A percentile compares a stretch with the other conserved stretches of the same genome.
These are phyloP conservation scores for Scaptodrosophila latifasciaeformis DNA, from an alignment of 2,888 invertebrate species.

Conservation along the genomic window DNA sequence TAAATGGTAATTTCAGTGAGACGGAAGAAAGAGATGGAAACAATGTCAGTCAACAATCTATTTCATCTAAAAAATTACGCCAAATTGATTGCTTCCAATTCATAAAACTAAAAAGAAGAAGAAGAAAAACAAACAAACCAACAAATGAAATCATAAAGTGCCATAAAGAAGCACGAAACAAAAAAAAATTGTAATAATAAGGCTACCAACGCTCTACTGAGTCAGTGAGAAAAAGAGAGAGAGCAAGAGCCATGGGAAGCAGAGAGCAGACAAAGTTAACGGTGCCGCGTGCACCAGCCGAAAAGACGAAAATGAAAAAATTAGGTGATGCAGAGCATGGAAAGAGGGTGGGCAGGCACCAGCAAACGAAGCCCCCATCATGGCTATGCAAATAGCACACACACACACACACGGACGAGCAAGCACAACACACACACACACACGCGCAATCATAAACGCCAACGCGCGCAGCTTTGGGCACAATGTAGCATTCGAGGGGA, in stretches of 20 bases:
- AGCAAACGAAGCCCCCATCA: not conserved
- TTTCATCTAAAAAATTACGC: too few relatives aligned
- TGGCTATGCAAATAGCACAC: conserved; percentile 6
- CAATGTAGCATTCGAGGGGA: not conserved
- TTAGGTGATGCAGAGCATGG: not conserved
- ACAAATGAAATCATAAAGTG: conserved; percentile 10
- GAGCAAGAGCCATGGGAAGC: too few relatives aligned
- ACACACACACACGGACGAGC: not conserved
- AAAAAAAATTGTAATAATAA: too few relatives aligned
- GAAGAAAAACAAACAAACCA: conserved; percentile 1
- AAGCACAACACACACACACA: not conserved
- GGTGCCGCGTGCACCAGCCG: conserved; percentile 1
- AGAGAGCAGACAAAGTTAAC: not conserved
- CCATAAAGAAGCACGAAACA: too few relatives aligned
- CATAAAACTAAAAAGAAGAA: not conserved
- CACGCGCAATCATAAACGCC: not conserved
- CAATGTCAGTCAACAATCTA: too few relatives aligned
- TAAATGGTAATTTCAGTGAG: too few relatives aligned
- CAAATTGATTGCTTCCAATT: not conserved
- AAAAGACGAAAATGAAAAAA: not conserved
- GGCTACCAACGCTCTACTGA: too few relatives aligned
- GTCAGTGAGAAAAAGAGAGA: too few relatives aligned
- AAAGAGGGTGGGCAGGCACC: not conserved
- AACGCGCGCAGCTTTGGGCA: not conserved
- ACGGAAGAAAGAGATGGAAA: too few relatives aligned